These are phyloP conservation scores for Muraenolepis orangiensis DNA, from an alignment of 2,797 vertebrate genomes.

Conservation along the genomic window DNA sequence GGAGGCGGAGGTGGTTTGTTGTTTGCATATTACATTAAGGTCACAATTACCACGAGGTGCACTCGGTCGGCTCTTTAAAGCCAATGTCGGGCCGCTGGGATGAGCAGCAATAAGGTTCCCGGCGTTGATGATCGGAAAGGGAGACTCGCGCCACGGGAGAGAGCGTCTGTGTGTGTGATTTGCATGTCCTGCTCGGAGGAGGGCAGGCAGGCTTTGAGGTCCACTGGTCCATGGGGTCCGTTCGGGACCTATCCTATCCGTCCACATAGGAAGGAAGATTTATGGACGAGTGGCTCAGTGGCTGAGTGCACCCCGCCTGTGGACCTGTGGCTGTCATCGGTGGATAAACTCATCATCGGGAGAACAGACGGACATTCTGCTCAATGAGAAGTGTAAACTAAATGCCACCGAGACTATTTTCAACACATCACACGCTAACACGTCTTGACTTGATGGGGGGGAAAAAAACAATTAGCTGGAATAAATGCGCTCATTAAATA, in stretches of 20 bases:
- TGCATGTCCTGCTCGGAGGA: background rate
- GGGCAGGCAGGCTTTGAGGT: too few species aligned
- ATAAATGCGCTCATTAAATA: background rate
- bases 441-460: background rate
- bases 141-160: background rate
- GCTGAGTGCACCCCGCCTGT: too few species aligned
- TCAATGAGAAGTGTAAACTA: background rate
- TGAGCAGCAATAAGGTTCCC: conserved; percentile 1
- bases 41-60: conserved; percentile 12
- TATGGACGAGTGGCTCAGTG: conserved; percentile 34
- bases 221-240: background rate
- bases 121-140: background rate
- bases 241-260: background rate
- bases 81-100: background rate
- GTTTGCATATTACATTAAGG: conserved; percentile 8
- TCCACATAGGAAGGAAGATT: conserved; percentile 5
- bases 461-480: background rate
- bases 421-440: background rate
- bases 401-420: background rate
- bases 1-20: conserved; percentile 6
- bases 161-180: background rate
- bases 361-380: background rate
- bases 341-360: background rate
- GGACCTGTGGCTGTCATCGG: too few species aligned
- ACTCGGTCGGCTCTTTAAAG: conserved; percentile 7